Evolutionary conservation across 2,797 vertebrate species (phyloP).

Genomic region (Nothura maculosa): DNA sequence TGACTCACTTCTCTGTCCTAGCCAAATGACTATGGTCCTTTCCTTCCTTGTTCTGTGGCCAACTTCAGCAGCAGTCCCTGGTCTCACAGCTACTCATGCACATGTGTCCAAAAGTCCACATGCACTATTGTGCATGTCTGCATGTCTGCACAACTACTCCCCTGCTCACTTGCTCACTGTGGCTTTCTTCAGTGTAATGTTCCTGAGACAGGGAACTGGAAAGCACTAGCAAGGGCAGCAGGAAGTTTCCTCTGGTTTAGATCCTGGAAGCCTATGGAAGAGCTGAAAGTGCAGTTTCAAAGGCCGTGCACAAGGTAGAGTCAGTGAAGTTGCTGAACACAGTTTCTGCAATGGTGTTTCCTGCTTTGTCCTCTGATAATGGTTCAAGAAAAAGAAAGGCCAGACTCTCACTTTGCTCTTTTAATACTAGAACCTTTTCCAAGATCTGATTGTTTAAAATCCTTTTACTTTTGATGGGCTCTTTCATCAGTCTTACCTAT

Average conservation of each 20-base stretch:
- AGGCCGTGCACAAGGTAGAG: neutral
- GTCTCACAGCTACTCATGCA: neutral
- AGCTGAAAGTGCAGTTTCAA: neutral
- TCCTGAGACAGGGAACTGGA: neutral
- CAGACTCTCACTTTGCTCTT: neutral
- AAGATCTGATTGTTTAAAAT: neutral
- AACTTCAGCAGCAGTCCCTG: neutral
- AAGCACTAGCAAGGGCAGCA: neutral
- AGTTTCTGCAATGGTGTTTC: neutral
- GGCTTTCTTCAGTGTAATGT: neutral
- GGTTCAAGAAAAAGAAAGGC: neutral
- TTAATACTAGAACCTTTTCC: neutral
- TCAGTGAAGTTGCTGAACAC: neutral
- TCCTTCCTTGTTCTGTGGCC: rapidly evolving
- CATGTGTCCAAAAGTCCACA: neutral
- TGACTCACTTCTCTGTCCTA: neutral
- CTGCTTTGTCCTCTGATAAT: neutral
- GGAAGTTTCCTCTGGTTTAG: neutral
- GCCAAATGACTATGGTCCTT: neutral
- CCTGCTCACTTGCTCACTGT: neutral
- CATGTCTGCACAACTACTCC: neutral
- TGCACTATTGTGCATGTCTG: rapidly evolving
- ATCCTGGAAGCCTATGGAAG: neutral
- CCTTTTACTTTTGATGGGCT: neutral
- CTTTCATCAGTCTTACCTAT: neutral